A percentile compares a stretch with the other conserved stretches of the same genome.
phyloP scores from a whole-genome alignment of 2,113 vertebrate genomes.

The Cnemophilus loriae region DNA sequence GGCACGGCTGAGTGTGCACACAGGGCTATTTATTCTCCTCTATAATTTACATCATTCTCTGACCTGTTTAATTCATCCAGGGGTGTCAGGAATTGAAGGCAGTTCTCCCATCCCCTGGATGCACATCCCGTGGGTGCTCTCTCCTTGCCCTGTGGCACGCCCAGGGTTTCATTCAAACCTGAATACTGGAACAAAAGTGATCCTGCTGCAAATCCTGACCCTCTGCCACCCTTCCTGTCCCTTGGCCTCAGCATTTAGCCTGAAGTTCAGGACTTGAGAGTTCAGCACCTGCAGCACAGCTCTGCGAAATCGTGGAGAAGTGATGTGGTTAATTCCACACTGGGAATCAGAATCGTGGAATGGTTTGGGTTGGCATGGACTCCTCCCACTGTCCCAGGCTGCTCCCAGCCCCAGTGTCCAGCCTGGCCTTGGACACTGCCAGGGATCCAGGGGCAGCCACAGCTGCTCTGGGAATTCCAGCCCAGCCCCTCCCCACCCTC shows the following conservation, averaged over 20 bases:
- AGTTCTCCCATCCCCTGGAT: neutral
- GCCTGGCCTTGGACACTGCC: neutral
- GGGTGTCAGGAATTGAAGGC: neutral
- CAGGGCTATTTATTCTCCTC: neutral
- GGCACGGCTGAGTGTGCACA: neutral
- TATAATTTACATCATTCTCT: neutral
- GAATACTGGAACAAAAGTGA: neutral
- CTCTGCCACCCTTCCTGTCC: neutral
- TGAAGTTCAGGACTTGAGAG: neutral
- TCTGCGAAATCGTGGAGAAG: neutral
- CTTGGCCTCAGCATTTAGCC: neutral
- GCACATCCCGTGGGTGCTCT: accelerated
- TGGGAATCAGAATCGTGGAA: accelerated
- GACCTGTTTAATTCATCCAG: neutral
- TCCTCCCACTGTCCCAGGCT: neutral
- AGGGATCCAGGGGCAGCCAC: neutral
- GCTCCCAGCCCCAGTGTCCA: neutral
- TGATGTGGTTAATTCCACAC: neutral
- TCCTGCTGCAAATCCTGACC: neutral
- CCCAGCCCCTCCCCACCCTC: neutral
- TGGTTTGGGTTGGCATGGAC: neutral
- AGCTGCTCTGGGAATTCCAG: neutral
- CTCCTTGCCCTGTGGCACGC: neutral
- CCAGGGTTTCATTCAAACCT: neutral
- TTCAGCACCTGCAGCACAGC: neutral